Conservation (phyloP, 1,140 invertebrate genomes). For the Euwallacea fornicatus region DNA sequence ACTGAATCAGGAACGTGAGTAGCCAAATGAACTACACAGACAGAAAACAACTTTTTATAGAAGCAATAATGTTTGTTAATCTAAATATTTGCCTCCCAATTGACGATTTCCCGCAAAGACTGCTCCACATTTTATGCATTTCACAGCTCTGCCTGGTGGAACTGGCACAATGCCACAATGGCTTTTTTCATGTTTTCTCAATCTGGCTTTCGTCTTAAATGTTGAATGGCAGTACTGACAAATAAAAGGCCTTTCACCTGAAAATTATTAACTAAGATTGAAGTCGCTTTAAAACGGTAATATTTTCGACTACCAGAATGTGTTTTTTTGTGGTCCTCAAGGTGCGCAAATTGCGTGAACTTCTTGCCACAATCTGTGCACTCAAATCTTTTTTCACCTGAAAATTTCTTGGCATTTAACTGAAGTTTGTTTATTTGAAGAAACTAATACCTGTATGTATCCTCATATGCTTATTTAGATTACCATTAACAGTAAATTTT, state of each 20-base stretch:
- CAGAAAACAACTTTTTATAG: not conserved
- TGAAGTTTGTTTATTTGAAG: not conserved
- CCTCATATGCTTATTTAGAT: slow-evolving; percentile 49
- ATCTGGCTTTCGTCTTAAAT: slow-evolving; percentile 47
- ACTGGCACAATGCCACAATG: slow-evolving; percentile 35
- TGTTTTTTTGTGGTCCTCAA: slow-evolving; percentile 49
- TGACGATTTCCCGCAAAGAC: slow-evolving; percentile 42
- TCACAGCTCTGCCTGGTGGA: slow-evolving; percentile 33
- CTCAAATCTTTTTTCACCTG: slow-evolving; percentile 45
- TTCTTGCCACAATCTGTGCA: slow-evolving; percentile 46
- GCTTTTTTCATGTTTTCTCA: slow-evolving; percentile 45
- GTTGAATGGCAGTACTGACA: slow-evolving; percentile 45
- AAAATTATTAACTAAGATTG: not conserved
- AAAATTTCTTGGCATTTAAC: not conserved
- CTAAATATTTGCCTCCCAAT: slow-evolving; percentile 23
- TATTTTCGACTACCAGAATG: slow-evolving; percentile 41
- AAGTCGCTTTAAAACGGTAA: too few relatives aligned
- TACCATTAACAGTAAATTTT: slow-evolving; percentile 51
- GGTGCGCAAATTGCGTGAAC: slow-evolving; percentile 48
- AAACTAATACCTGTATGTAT: slow-evolving; percentile 44
- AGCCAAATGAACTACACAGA: slow-evolving; percentile 40
- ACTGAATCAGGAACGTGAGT: slow-evolving; percentile 38
- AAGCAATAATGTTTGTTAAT: not conserved
- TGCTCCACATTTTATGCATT: slow-evolving; percentile 44
- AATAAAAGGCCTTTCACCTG: slow-evolving; percentile 44